Evolutionary conservation across 2,888 invertebrate genomes (phyloP).

Genomic region (Chloromyia formosa): DNA sequence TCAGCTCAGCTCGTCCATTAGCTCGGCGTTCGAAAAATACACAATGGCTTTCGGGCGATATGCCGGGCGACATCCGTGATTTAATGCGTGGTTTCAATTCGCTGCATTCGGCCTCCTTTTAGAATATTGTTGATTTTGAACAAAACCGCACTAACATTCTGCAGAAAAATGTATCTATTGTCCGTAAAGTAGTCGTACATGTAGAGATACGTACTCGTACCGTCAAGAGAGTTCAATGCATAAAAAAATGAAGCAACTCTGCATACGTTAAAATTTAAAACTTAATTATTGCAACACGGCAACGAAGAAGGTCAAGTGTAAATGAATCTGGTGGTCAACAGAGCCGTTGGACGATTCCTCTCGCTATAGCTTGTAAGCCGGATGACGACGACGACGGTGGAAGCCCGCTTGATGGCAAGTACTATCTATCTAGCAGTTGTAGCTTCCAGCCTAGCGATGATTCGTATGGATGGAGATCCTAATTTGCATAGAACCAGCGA

Average conservation of each 20-base stretch:
- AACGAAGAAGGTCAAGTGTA: slow-evolving; percentile 41
- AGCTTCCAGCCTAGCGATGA: no score
- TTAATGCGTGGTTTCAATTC: slow-evolving; percentile 38
- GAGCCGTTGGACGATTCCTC: neutral
- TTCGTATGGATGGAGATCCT: neutral
- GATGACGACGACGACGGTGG: neutral
- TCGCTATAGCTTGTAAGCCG: neutral
- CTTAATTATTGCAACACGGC: slow-evolving; percentile 35
- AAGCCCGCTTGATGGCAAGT: neutral
- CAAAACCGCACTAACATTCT: slow-evolving; percentile 31
- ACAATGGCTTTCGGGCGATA: slow-evolving; percentile 22
- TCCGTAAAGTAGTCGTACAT: no score
- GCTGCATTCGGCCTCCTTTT: slow-evolving; percentile 42
- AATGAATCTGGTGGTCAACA: slow-evolving; percentile 36
- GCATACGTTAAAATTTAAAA: slow-evolving; percentile 36
- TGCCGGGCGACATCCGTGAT: slow-evolving; percentile 42
- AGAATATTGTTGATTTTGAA: slow-evolving; percentile 36
- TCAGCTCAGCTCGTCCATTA: slow-evolving; percentile 15
- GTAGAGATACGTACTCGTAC: neutral
- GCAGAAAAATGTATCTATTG: slow-evolving; percentile 21
- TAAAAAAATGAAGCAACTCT: slow-evolving; percentile 40
- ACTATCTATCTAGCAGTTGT: neutral
- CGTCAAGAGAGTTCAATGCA: slow-evolving; percentile 14
- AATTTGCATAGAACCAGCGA: slow-evolving; percentile 20
- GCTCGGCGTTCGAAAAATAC: neutral